Base-by-base conservation (phyloP, 2,797 vertebrate species). In the Girardinus metallicus region DNA sequence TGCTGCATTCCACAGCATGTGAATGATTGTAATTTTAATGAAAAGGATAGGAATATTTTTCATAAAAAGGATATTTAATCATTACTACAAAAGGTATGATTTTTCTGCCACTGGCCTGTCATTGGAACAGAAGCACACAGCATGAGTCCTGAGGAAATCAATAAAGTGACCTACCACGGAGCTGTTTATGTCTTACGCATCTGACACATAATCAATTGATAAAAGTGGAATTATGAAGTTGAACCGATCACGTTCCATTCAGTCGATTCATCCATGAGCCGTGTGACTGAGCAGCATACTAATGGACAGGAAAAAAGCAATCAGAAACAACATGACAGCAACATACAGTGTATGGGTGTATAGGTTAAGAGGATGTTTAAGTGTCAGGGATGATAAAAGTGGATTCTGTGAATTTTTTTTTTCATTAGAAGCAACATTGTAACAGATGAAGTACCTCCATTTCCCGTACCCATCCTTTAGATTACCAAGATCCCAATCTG, bases 191-290 rank as follows among this genome's bases (percentile, higher is more conserved):
- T 90, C 86, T 85, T 82, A 75, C 55, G 74, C 79, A 72, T 85
- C 81, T 91, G 93, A 91, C 89, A 92, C 72, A 86, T 92, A 94
- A 91, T 95, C 93, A 74, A 94, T 90, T 87, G 84, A 92, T 92
- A 90, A 94, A 90, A 91, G 83, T 76, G 81, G 83, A 90, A 92
- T 88, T 90, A 84, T 88, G 84, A 93, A 92, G 82, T 86, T 86
- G 31, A 89, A 87, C 81, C 88, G 90, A 91, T 93, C 89, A 92
- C 81, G 80, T 81, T 88, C 84, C 73, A 85, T 81, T 81, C 72
- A 64, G 73, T 75, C 21, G 78, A 80, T 89, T 80, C 31, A 3
- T 49, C 73, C 75, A 70, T 72, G 80, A 83, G 57, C 77, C 53
- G 75, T 80, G 80, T 83, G 85, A 82, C 79, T 80, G 85, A 87